These are phyloP conservation scores for Apeltes quadracus DNA, from an alignment of 2,113 vertebrate genomes.

Conservation along the genomic window DNA sequence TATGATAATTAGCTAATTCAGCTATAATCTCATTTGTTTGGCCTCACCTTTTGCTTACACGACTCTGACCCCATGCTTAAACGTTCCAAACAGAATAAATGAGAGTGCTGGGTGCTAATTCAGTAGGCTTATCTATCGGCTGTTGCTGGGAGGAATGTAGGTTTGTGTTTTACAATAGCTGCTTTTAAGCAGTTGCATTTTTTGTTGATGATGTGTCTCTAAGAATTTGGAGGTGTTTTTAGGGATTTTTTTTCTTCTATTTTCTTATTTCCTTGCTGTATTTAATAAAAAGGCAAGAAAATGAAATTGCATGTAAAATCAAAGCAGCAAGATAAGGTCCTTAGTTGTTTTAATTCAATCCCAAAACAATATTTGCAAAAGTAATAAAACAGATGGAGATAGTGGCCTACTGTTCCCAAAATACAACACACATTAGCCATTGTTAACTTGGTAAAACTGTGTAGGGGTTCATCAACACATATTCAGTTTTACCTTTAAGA, in stretches of 20 bases:
- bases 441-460: constrained; percentile 5
- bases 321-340: neutral
- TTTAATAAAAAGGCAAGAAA: constrained; percentile 29
- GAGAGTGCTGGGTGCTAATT: constrained; percentile 65
- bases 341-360: neutral
- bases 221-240: neutral
- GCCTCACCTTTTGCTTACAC: constrained; percentile 66
- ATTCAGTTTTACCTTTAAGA: constrained; percentile 7
- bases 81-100: constrained; percentile 67
- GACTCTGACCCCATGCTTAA: constrained; percentile 69
- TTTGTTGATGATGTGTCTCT: constrained; percentile 25
- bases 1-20: constrained; percentile 83
- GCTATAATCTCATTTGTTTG: constrained; percentile 82
- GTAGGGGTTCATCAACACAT: constrained; percentile 8
- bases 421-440: neutral
- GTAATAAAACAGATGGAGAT: neutral
- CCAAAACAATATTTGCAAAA: neutral
- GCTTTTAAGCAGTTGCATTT: constrained; percentile 26
- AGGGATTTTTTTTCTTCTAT: neutral
- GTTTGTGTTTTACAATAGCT: constrained; percentile 30
- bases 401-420: neutral
- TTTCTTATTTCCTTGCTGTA: neutral
- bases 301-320: neutral
- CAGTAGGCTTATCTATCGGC: constrained; percentile 44
- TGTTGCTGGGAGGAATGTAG: constrained; percentile 18